Evolutionary conservation across 2,888 invertebrate species (phyloP).

Genomic region (Penaeus monodon): DNA sequence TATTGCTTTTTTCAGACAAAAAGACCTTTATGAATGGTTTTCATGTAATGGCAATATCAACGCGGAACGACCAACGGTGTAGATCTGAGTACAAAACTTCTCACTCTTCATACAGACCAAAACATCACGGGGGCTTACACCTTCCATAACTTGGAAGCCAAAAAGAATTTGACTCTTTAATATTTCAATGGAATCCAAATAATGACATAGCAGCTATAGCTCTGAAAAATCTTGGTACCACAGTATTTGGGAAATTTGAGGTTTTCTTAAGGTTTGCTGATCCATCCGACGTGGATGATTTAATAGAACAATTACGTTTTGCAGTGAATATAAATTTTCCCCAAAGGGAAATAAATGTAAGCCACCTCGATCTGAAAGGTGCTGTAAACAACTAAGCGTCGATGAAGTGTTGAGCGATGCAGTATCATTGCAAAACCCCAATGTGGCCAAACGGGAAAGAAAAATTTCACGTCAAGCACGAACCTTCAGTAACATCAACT

Average conservation of each 20-base stretch:
- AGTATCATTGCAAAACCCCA: background rate
- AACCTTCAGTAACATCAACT: constrained; percentile 8
- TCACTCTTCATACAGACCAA: constrained; percentile 9
- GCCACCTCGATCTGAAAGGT: background rate
- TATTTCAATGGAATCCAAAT: background rate
- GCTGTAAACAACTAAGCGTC: background rate
- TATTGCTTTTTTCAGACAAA: background rate
- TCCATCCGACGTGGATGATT: no score
- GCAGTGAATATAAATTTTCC: background rate
- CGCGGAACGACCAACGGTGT: constrained; percentile 7
- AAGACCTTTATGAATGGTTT: constrained; percentile 8
- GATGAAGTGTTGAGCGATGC: background rate
- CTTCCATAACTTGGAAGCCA: background rate
- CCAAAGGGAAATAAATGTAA: background rate
- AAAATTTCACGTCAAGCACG: constrained; percentile 6
- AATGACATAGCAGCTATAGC: background rate
- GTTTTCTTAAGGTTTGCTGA: no score
- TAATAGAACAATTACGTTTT: background rate
- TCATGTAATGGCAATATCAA: background rate
- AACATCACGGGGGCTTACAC: background rate
- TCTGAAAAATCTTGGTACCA: background rate
- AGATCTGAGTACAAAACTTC: background rate
- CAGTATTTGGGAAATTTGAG: background rate
- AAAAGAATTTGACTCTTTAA: background rate
- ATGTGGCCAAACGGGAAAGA: background rate